These are phyloP conservation scores for Acrocephalus scirpaceus DNA, from an alignment of 2,797 vertebrate species.

Conservation along the genomic window DNA sequence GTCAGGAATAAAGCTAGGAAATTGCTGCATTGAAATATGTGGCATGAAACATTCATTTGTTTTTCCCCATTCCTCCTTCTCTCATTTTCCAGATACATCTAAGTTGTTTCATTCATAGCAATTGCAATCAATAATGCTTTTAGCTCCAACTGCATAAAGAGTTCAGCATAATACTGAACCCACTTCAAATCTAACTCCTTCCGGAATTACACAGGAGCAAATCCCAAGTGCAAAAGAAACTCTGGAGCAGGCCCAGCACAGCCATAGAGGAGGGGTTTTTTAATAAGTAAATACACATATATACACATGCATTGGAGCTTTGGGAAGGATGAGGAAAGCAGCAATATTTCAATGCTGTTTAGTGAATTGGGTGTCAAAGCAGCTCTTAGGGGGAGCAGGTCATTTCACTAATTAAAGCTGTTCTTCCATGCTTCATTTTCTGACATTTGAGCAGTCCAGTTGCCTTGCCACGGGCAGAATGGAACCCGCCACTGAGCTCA, in stretches of 20 bases:
- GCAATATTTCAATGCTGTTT: not conserved
- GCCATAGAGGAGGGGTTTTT: not conserved
- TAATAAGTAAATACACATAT: not conserved
- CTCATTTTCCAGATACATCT: conserved; percentile 23
- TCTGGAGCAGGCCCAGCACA: not conserved
- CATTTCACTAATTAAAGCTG: not conserved
- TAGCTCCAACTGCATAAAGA: not conserved
- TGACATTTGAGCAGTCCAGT: not conserved
- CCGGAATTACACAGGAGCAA: not conserved
- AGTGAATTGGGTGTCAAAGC: not conserved
- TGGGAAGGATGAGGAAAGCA: not conserved
- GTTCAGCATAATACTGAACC: not conserved
- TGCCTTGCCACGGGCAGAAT: accelerated
- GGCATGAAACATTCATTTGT: conserved; percentile 43
- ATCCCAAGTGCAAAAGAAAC: not conserved
- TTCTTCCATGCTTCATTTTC: not conserved
- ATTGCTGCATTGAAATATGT: not conserved
- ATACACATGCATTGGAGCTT: accelerated
- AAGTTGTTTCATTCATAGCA: conserved; percentile 36
- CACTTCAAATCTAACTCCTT: not conserved
- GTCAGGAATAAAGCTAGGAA: not conserved
- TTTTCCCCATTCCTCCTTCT: not conserved
- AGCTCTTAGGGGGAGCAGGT: not conserved
- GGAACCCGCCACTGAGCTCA: not conserved
- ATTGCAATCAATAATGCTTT: conserved; percentile 58